Evolutionary conservation across 2,113 vertebrate genomes (phyloP), one percentile per base, ranked within the genome.

Genomic region (Percopsis transmontana): DNA sequence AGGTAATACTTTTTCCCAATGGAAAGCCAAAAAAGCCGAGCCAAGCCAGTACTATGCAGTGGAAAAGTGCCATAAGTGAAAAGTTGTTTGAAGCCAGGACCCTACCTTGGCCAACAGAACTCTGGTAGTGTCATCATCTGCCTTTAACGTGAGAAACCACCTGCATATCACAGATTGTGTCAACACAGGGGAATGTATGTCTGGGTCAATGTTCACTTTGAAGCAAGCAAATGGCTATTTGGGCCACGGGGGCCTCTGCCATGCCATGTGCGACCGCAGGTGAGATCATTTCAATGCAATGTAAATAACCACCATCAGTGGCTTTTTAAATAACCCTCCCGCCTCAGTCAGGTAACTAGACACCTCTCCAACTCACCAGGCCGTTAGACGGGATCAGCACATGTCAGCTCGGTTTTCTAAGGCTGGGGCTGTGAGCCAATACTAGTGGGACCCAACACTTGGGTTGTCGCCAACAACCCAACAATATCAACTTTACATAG

Each of bases 91-190:
- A 39, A 20, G 61, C 59, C 27, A 66, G 66, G 52, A 62, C 67
- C 59, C 27, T 20, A 38, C 66, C 58, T 57, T 18, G 50, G 74
- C 71, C 62, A 75, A 40, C 47, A 15, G 18, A 58, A 71, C 66
- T 86, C 74, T 60, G 70, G 58, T 83, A 86, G 62, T 79, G 63
- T 53, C 79, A 42, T 66, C 66, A 76, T 53, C 66, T 69, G 76
- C 81, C 82, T 63, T 4, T 67, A 80, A 42, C 70, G 57, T 64
- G 72, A 75, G 86, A 86, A 86, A 87, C 61, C 77, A 81, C 75
- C 83, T 67, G 62, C 27, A 33, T 33, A 7, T 33, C 27, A 33
- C 27, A 33, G 27, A 33, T 33, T 4, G 27, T 33, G 27, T 33
- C 27, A 33, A 33, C 27, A 33, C 83, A 78, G 67, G 42, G 14